phyloP scores from a whole-genome alignment of 2,888 invertebrate species.

The Oxytorus armatus region DNA sequence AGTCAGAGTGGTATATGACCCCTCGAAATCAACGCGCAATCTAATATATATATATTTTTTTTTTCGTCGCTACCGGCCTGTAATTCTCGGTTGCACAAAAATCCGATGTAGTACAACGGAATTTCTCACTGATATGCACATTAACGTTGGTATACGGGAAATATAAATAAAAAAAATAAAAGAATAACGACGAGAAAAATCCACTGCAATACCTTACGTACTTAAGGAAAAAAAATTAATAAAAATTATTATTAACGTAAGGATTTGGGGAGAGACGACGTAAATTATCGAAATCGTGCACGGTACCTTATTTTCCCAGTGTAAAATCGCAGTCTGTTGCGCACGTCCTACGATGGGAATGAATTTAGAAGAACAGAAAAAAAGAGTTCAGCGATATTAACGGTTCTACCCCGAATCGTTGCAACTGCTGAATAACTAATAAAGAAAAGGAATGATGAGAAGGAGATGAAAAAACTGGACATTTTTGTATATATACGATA shows the following conservation, averaged over 20 bases:
- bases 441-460: constrained; percentile 36
- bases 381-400: constrained; percentile 1
- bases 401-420: constrained; percentile 32
- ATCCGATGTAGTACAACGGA: constrained; percentile 15
- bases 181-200: constrained; percentile 9
- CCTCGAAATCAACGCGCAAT: background rate
- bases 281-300: constrained; percentile 54
- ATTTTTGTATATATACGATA: constrained; percentile 70
- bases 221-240: constrained; percentile 29
- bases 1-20: background rate
- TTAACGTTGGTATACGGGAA: constrained; percentile 34
- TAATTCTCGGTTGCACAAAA: constrained; percentile 41
- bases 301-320: constrained; percentile 56
- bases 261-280: constrained; percentile 22
- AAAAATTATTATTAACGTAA: background rate
- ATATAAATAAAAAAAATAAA: constrained; percentile 3
- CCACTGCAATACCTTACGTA: constrained; percentile 45
- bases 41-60: constrained; percentile 4
- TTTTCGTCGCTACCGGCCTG: constrained; percentile 51
- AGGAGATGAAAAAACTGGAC: constrained; percentile 36
- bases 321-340: constrained; percentile 40
- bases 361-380: constrained; percentile 36
- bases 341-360: constrained; percentile 13
- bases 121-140: constrained; percentile 40
- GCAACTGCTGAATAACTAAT: constrained; percentile 50